Evolutionary conservation across 2,888 invertebrate species (phyloP).

Genomic region (Laspeyria flexula): DNA sequence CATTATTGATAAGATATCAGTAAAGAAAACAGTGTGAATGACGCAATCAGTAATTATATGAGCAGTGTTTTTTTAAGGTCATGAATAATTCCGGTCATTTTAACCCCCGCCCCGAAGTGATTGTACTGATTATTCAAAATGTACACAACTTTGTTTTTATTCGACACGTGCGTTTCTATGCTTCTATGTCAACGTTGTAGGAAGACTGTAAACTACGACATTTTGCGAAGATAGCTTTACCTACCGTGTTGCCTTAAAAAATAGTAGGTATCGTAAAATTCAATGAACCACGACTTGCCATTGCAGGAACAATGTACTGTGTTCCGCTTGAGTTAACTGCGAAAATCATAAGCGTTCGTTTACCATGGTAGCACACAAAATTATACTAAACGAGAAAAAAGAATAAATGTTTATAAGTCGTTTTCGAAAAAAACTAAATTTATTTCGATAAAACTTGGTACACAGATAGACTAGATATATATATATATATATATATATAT

Average conservation of each 20-base stretch:
- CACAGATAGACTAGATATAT: too few species aligned
- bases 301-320: conserved; percentile 8
- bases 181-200: conserved; percentile 23
- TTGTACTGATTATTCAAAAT: conserved; percentile 14
- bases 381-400: too few species aligned
- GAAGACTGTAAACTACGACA: conserved; percentile 24
- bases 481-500: too few species aligned
- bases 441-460: too few species aligned
- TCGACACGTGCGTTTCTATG: conserved; percentile 36
- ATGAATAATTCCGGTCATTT: conserved; percentile 10
- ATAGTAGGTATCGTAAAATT: conserved; percentile 37
- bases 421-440: too few species aligned
- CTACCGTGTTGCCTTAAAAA: conserved; percentile 15
- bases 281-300: conserved; percentile 26
- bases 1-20: conserved; percentile 25
- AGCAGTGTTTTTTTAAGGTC: not conserved
- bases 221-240: conserved; percentile 15
- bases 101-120: conserved; percentile 7
- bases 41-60: conserved; percentile 12
- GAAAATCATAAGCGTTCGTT: conserved; percentile 12
- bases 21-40: conserved; percentile 7
- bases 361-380: too few species aligned
- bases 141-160: conserved; percentile 22
- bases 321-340: conserved; percentile 27
- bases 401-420: too few species aligned